These are phyloP conservation scores for Crossaster papposus DNA, from an alignment of 53 echinoderm and acorn worm genomes.

Conservation along the genomic window DNA sequence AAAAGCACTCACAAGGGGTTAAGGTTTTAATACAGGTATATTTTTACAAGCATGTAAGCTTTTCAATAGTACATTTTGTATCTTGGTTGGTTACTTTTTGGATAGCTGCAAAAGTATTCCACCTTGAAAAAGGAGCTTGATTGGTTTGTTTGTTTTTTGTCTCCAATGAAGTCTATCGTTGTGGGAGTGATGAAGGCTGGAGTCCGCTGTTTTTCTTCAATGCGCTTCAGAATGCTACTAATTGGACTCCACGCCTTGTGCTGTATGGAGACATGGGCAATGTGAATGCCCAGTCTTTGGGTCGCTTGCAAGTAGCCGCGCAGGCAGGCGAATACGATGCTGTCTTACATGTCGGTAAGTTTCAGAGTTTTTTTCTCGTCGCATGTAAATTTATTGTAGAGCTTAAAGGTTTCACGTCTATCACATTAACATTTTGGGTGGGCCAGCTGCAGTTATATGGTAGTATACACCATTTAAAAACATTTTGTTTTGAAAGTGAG, in stretches of 20 bases:
- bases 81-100: too few relatives aligned
- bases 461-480: too few relatives aligned
- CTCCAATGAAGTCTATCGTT: constrained; percentile 71
- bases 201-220: constrained; percentile 74
- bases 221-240: constrained; percentile 54
- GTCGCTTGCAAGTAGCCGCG: constrained; percentile 68
- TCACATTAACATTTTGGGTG: too few relatives aligned
- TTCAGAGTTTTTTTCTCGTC: not conserved
- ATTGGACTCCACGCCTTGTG: constrained; percentile 77
- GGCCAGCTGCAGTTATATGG: too few relatives aligned
- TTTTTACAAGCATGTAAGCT: too few relatives aligned
- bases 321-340: constrained; percentile 74
- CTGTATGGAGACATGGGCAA: constrained; percentile 87
- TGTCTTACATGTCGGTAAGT: constrained; percentile 82
- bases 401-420: too few relatives aligned
- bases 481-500: too few relatives aligned
- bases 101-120: too few relatives aligned
- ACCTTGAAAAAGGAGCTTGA: not conserved
- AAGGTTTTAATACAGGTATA: too few relatives aligned
- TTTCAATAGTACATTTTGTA: too few relatives aligned
- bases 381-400: too few relatives aligned
- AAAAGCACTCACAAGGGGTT: too few relatives aligned
- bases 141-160: not conserved
- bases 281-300: constrained; percentile 77
- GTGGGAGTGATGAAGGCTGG: constrained; percentile 85